A percentile compares a stretch with the other conserved stretches of the same genome.
Evolutionary conservation across 2,797 vertebrate genomes (phyloP).

Genomic region (Numenius phaeopus): DNA sequence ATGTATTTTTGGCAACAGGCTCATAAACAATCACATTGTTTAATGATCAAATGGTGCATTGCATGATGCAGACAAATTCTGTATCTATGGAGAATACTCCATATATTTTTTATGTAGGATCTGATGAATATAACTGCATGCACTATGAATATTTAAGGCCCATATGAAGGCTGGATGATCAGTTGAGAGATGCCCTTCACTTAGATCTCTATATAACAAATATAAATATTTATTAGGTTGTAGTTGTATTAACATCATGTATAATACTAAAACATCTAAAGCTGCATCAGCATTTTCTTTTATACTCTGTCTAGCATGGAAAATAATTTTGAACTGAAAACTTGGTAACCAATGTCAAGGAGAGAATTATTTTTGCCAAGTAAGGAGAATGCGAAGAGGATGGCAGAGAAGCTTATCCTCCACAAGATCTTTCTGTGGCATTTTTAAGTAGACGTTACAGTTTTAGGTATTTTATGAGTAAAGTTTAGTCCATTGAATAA

Average conservation of each 20-base stretch:
- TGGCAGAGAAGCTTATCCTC: not conserved
- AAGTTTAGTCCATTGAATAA: not conserved
- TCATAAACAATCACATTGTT: not conserved
- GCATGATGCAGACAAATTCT: not conserved
- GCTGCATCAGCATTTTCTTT: conserved; percentile 61
- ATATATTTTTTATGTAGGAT: conserved; percentile 32
- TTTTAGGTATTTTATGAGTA: not conserved
- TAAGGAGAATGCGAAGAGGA: not conserved
- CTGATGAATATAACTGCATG: not conserved
- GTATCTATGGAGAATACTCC: not conserved
- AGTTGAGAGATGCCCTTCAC: conserved; percentile 36
- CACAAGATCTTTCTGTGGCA: not conserved
- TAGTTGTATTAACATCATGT: conserved; percentile 32
- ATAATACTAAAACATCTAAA: conserved; percentile 21
- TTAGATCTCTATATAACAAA: conserved; percentile 26
- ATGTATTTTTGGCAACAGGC: not conserved
- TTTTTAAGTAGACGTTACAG: not conserved
- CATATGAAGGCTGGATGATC: not conserved
- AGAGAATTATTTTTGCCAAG: conserved; percentile 10
- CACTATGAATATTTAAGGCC: conserved; percentile 61
- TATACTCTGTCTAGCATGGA: not conserved
- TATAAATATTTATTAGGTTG: conserved; percentile 71
- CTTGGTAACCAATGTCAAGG: conserved; percentile 1
- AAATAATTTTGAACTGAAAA: conserved; percentile 36
- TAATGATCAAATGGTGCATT: not conserved